phyloP scores from a whole-genome alignment of 2,113 vertebrate genomes.

The Microtus montanus region DNA sequence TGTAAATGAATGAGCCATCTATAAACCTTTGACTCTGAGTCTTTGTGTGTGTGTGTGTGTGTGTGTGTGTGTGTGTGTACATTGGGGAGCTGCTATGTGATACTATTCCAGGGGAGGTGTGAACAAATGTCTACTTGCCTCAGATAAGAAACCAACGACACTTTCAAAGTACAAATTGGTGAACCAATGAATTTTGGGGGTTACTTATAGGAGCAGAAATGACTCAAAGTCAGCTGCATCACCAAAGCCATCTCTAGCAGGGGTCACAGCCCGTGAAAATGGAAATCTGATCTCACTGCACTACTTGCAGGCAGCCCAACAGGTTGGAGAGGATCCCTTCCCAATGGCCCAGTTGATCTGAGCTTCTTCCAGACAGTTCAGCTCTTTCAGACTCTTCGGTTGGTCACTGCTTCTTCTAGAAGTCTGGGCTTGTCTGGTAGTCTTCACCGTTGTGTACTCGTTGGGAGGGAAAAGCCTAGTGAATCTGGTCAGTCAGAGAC shows the following conservation, averaged over 20 bases:
- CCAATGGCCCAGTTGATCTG: not conserved
- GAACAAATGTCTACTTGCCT: not conserved
- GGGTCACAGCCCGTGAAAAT: not conserved
- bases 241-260: not conserved
- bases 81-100: not conserved
- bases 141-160: not conserved
- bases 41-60: not conserved
- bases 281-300: not conserved
- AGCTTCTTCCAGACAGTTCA: not conserved
- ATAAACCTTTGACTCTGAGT: conserved; percentile 15
- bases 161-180: not conserved
- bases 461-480: not conserved
- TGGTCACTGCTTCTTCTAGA: not conserved
- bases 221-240: not conserved
- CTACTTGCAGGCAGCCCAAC: not conserved
- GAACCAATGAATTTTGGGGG: not conserved
- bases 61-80: not conserved
- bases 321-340: not conserved
- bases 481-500: not conserved
- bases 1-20: conserved; percentile 49
- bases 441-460: not conserved
- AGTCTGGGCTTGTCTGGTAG: not conserved
- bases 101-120: not conserved
- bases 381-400: not conserved
- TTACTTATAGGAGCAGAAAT: not conserved